Evolutionary conservation across 2,888 invertebrate species (phyloP).

Genomic region (Muschampia plurimacula): DNA sequence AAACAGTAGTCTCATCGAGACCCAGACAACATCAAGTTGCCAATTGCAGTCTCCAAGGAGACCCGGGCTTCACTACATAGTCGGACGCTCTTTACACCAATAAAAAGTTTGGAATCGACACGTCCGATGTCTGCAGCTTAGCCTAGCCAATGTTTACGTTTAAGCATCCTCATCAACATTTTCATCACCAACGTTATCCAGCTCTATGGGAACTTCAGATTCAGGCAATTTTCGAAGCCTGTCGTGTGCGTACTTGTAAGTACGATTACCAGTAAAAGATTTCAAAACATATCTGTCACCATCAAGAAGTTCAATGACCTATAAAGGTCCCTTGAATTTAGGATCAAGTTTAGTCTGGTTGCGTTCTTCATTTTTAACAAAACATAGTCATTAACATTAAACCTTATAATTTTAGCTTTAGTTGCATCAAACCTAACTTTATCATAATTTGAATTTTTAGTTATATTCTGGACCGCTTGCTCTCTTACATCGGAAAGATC

Average conservation of each 20-base stretch:
- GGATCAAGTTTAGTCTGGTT: slow-evolving; percentile 47
- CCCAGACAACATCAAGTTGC: not conserved
- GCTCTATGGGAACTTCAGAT: not conserved
- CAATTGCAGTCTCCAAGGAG: not conserved
- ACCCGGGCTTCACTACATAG: not conserved
- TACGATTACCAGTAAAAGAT: not conserved
- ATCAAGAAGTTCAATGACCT: slow-evolving; percentile 39
- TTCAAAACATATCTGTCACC: slow-evolving; percentile 12
- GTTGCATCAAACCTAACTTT: slow-evolving; percentile 22
- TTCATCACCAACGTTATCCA: not conserved
- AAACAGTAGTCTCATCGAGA: not conserved
- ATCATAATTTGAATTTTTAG: not conserved
- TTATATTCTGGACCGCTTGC: not conserved
- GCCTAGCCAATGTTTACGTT: slow-evolving; percentile 17
- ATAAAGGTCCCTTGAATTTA: slow-evolving; percentile 46
- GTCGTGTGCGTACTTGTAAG: slow-evolving; percentile 10
- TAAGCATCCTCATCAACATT: not conserved
- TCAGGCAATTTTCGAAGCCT: not conserved
- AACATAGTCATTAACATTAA: slow-evolving; percentile 31
- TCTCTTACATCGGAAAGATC: not conserved
- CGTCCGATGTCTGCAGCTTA: slow-evolving; percentile 6
- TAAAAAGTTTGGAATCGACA: not conserved
- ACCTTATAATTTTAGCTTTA: slow-evolving; percentile 28
- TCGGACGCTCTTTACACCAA: not conserved
- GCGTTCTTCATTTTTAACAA: slow-evolving; percentile 32